A percentile compares a stretch with the other conserved stretches of the same genome.
These are phyloP conservation scores for Ataeniobius toweri DNA, from an alignment of 2,797 vertebrate species.

Conservation along the genomic window DNA sequence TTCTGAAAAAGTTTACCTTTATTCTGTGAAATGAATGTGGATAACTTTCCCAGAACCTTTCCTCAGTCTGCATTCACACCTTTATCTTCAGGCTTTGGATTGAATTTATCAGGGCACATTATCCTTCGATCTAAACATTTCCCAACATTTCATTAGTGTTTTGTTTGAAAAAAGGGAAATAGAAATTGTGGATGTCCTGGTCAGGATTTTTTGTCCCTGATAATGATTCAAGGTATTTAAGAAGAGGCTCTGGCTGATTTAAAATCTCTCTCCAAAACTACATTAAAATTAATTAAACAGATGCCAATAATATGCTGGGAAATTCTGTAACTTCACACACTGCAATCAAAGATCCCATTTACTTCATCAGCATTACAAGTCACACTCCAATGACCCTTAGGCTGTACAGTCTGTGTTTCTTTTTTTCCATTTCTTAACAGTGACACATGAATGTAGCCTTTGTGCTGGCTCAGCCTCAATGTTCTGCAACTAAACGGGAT, in stretches of 20 bases:
- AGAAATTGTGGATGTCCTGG: background rate
- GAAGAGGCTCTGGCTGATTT: background rate
- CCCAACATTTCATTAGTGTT: background rate
- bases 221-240: background rate
- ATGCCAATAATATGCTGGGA: background rate
- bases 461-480: too few species aligned
- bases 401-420: background rate
- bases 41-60: background rate
- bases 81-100: background rate
- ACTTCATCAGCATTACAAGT: background rate
- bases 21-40: background rate
- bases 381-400: background rate
- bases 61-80: background rate
- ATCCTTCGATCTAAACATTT: background rate
- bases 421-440: background rate
- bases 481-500: too few species aligned
- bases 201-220: background rate
- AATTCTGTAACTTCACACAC: background rate
- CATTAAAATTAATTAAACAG: background rate
- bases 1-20: background rate
- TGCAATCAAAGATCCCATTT: background rate
- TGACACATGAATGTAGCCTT: background rate
- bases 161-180: background rate
- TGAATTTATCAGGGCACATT: background rate
- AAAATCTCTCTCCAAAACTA: background rate